These are phyloP conservation scores for Tetramorium parvispinum DNA, from an alignment of 1,140 invertebrate genomes.

Conservation along the genomic window DNA sequence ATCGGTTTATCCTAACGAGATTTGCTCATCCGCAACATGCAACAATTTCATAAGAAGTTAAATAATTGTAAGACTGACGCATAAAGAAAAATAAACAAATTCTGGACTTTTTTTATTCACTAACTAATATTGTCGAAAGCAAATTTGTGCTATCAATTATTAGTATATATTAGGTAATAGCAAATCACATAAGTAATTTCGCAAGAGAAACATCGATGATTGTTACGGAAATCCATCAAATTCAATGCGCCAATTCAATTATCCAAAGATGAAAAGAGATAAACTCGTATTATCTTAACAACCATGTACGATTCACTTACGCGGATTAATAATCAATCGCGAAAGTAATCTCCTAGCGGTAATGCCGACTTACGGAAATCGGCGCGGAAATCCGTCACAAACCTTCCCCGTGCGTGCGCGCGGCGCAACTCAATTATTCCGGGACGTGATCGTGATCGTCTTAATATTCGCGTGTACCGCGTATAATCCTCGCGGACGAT, in stretches of 20 bases:
- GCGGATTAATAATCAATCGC: constrained; percentile 17
- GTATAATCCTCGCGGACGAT: constrained; percentile 43
- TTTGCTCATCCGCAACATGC: neutral
- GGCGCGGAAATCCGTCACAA: constrained; percentile 19
- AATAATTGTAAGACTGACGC: neutral
- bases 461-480: constrained; percentile 28
- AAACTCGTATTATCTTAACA: neutral
- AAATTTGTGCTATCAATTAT: neutral
- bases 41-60: neutral
- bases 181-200: neutral
- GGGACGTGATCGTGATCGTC: constrained; percentile 43
- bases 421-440: constrained; percentile 28
- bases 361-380: constrained; percentile 18
- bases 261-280: neutral
- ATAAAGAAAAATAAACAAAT: constrained; percentile 3
- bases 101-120: neutral
- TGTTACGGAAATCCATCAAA: neutral
- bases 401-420: neutral
- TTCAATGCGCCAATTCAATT: neutral
- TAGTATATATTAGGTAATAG: neutral
- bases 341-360: constrained; percentile 32
- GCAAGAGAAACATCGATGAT: neutral
- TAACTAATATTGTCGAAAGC: neutral
- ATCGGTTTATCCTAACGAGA: neutral
- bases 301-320: neutral